Percentiles rank a stretch among this genome's conserved stretches.
These are phyloP conservation scores for Delphinapterus leucas DNA, from an alignment of 2,113 vertebrate genomes.

Conservation along the genomic window DNA sequence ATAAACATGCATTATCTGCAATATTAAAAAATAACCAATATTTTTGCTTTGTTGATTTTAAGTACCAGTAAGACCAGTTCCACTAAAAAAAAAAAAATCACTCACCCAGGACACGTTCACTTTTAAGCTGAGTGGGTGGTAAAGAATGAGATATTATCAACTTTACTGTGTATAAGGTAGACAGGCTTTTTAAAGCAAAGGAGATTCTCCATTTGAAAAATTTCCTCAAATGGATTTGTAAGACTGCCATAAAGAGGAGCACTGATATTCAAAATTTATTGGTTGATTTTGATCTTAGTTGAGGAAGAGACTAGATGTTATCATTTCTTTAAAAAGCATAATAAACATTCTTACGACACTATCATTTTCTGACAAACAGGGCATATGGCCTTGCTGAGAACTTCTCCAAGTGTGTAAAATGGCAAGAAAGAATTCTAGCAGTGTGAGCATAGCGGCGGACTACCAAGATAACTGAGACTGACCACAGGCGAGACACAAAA, in stretches of 20 bases:
- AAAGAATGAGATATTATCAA: conserved; percentile 38
- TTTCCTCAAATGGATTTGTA: not conserved
- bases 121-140: conserved; percentile 2
- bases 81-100: not conserved
- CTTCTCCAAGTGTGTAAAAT: conserved; percentile 5
- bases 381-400: not conserved
- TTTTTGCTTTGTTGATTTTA: conserved; percentile 31
- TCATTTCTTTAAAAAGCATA: not conserved
- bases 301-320: not conserved
- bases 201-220: conserved; percentile 10
- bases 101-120: not conserved
- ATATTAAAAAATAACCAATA: conserved; percentile 5
- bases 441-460: not conserved
- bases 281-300: conserved; percentile 27
- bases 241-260: not conserved
- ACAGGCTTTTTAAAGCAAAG: not conserved
- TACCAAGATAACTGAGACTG: not conserved
- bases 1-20: conserved; percentile 23
- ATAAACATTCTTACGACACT: not conserved
- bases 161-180: not conserved
- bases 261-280: not conserved
- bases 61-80: not conserved
- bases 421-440: not conserved
- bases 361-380: not conserved
- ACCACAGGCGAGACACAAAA: not conserved